These are phyloP conservation scores for Ranitomeya variabilis DNA, from an alignment of 2,113 vertebrate species.

Conservation along the genomic window DNA sequence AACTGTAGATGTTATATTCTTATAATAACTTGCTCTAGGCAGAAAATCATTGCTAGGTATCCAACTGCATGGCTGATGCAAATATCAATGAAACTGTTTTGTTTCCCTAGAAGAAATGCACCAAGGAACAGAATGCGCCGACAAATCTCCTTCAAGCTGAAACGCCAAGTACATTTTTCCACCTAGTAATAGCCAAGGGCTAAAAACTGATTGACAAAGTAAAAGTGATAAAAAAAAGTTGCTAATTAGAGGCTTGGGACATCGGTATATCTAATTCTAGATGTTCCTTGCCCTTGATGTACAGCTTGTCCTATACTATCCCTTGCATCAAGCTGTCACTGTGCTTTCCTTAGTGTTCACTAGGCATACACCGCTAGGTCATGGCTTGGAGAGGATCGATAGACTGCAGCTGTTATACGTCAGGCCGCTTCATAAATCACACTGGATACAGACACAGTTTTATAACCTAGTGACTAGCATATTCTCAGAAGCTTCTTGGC, in stretches of 20 bases:
- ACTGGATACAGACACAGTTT: constrained; percentile 34
- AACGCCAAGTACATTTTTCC: background rate
- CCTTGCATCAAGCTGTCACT: background rate
- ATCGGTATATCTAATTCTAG: background rate
- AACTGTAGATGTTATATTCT: background rate
- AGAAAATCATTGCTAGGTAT: background rate
- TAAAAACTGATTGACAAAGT: background rate
- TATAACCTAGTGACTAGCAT: constrained; percentile 21
- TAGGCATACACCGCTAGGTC: background rate
- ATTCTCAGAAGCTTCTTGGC: constrained; percentile 53
- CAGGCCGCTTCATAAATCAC: constrained; percentile 41
- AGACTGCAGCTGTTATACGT: constrained; percentile 48
- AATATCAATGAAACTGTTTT: background rate
- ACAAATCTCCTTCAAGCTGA: background rate
- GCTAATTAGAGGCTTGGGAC: background rate
- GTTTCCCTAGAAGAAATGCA: background rate
- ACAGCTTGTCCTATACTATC: background rate
- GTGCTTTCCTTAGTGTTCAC: background rate
- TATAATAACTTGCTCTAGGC: background rate
- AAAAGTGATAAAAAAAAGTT: background rate
- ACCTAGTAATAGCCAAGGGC: background rate
- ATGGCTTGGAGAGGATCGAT: constrained; percentile 24
- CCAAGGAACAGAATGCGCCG: background rate
- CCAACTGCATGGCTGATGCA: background rate
- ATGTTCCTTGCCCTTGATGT: background rate